These are phyloP conservation scores for Columba janthina DNA, from an alignment of 2,113 vertebrate species.

Conservation along the genomic window DNA sequence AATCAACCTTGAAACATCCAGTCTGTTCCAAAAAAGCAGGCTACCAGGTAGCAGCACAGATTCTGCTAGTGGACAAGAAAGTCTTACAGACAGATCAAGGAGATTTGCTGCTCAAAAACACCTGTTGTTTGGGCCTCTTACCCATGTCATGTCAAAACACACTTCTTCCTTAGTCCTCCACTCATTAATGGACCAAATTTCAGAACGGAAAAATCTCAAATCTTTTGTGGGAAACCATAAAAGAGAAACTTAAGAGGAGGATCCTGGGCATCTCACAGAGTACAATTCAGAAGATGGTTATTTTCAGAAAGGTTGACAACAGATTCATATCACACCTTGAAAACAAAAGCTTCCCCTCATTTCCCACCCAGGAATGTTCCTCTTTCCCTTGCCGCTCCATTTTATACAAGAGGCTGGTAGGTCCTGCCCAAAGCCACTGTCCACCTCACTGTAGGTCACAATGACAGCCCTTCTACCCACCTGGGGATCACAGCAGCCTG, in stretches of 20 bases:
- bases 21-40: not conserved
- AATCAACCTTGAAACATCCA: not conserved
- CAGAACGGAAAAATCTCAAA: not conserved
- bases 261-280: not conserved
- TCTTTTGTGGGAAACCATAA: not conserved
- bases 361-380: not conserved
- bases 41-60: not conserved
- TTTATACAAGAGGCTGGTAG: not conserved
- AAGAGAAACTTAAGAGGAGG: not conserved
- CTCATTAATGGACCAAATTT: not conserved
- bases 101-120: not conserved
- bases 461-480: not conserved
- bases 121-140: not conserved
- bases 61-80: not conserved
- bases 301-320: not conserved
- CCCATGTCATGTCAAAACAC: fast-evolving
- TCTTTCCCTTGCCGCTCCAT: not conserved
- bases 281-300: not conserved
- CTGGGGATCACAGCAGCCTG: fast-evolving
- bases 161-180: not conserved
- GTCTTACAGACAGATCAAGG: not conserved
- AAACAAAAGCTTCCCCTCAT: not conserved
- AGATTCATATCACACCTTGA: not conserved
- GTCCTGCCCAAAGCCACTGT: not conserved
- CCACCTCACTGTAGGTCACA: not conserved